phyloP scores from a whole-genome alignment of 2,113 vertebrate species.

The Ursus arctos region DNA sequence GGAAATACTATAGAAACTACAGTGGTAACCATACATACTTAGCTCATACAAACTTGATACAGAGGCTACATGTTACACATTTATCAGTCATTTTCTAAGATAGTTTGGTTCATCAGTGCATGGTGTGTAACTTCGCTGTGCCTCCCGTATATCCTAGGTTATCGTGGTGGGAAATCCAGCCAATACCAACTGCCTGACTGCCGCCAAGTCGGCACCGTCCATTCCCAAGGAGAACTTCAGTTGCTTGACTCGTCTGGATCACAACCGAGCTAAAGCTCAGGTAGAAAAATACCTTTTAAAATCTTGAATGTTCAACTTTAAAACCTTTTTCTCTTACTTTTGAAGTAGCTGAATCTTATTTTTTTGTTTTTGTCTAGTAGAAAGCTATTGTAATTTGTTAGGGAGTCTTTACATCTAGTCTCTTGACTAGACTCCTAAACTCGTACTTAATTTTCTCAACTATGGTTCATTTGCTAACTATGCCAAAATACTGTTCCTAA shows the following conservation, averaged over 20 bases:
- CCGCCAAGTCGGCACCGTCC: conserved; percentile 96
- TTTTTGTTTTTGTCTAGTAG: conserved; percentile 43
- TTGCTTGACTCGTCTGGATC: conserved; percentile 98
- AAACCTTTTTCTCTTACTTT: conserved; percentile 39
- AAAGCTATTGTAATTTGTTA: conserved; percentile 11
- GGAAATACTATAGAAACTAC: neutral
- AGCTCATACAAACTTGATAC: neutral
- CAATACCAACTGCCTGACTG: conserved; percentile 98
- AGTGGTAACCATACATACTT: neutral
- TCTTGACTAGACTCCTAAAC: neutral
- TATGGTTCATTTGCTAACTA: neutral
- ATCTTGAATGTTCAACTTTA: neutral
- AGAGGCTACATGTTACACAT: neutral
- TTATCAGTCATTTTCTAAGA: conserved; percentile 1
- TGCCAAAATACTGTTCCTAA: conserved; percentile 37
- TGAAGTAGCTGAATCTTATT: conserved; percentile 8
- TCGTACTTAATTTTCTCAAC: conserved; percentile 48
- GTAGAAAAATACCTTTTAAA: conserved; percentile 83
- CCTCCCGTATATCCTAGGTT: conserved; percentile 88
- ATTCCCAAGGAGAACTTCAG: conserved; percentile 99
- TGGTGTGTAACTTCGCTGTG: neutral
- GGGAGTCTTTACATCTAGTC: neutral
- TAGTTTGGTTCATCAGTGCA: neutral
- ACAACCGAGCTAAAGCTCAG: conserved; percentile 97
- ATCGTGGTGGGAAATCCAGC: conserved; percentile 98